Evolutionary conservation across 2,113 vertebrate species (phyloP), one percentile per base, ranked within the genome.

Genomic region (Fulica atra): DNA sequence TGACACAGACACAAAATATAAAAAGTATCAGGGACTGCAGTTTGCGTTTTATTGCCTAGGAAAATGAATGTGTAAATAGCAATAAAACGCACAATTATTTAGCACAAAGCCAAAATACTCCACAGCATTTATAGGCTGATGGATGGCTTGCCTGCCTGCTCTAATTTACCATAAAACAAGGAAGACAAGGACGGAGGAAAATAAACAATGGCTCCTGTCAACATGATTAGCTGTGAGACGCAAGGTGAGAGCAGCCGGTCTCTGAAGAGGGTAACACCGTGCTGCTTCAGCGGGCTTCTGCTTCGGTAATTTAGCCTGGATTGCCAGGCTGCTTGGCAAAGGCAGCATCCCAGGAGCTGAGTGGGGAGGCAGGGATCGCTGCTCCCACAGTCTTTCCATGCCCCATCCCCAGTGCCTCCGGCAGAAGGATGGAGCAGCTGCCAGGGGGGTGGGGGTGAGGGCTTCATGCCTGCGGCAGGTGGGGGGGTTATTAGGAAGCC

Each of bases 31-130:
- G 84, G 81, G 40, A 84, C 77, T 87, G 76, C 77, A 92, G 76
- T 90, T 93, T 93, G 73, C 68, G 21, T 94, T 97, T 95, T 97
- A 96, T 72, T 64, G 85, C 82, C 87, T 64, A 17, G 5, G 93
- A 93, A 96, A 96, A 92, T 80, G 86, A 93, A 96, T 74, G 91
- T 74, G 91, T 85, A 97, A 97, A 93, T 91, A 95, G 94, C 85
- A 92, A 94, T 96, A 97, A 96, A 97, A 94, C 10, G 94, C 96
- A 95, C 92, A 94, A 95, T 95, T 94, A 96, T 93, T 96, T 93
- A 96, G 85, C 87, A 83, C 87, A 91, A 86, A 94, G 93, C 77
- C 86, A 92, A 93, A 93, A 94, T 66, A 81, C 70, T 93, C 77
- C 0, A 1, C 51, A 64, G 93, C 82, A 50, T 65, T 93, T 86